These are phyloP conservation scores for Ips nitidus DNA, from an alignment of 1,140 invertebrate species.

Conservation along the genomic window DNA sequence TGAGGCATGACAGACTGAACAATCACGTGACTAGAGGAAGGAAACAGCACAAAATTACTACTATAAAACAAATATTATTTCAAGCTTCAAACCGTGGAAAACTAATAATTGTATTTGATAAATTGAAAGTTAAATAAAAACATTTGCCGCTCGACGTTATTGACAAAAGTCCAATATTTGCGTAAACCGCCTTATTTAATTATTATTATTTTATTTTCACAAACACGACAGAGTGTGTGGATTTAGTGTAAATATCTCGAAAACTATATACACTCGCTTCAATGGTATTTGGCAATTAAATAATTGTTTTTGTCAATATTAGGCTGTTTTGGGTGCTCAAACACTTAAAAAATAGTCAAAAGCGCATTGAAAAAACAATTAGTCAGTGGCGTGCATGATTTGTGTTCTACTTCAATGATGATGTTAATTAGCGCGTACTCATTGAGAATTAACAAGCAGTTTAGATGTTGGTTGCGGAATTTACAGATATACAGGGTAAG, in stretches of 20 bases:
- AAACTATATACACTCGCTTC: constrained; percentile 29
- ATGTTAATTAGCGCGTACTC: not conserved
- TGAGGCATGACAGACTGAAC: no score
- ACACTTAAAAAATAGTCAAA: constrained; percentile 19
- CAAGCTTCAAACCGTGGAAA: constrained; percentile 28
- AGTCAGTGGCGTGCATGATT: not conserved
- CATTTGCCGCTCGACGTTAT: constrained; percentile 35
- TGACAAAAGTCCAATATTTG: constrained; percentile 34
- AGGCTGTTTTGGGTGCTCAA: constrained; percentile 20
- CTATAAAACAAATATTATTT: constrained; percentile 37
- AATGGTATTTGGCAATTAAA: constrained; percentile 33
- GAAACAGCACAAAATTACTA: constrained; percentile 9
- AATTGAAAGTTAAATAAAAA: constrained; percentile 42
- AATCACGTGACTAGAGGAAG: no score
- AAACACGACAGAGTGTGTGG: constrained; percentile 17
- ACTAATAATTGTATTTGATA: constrained; percentile 35
- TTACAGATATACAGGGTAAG: no score
- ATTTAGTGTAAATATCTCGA: constrained; percentile 26
- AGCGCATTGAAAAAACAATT: constrained; percentile 14
- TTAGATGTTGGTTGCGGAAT: no score
- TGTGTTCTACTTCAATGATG: not conserved
- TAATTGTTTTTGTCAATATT: constrained; percentile 37
- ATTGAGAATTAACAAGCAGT: no score
- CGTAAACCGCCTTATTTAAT: constrained; percentile 22
- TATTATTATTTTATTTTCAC: constrained; percentile 32